phyloP scores from a whole-genome alignment of 2,797 vertebrate species.

The Amphiprion clarkii region DNA sequence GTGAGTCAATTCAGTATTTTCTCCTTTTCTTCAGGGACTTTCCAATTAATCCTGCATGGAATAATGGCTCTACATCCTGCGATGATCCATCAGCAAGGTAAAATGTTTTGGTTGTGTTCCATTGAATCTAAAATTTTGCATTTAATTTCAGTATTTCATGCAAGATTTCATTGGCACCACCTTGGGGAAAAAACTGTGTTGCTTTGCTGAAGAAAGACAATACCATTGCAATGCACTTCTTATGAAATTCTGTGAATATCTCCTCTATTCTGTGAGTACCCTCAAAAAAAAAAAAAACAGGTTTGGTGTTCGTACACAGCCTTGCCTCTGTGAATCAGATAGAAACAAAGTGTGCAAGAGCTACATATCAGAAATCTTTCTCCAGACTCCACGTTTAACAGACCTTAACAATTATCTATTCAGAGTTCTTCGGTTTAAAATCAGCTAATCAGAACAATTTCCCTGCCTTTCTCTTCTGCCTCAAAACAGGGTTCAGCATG shows the following conservation, averaged over 20 bases:
- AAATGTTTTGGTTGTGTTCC: background rate
- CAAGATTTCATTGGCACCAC: background rate
- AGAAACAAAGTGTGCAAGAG: too few relatives aligned
- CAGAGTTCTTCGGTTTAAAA: background rate
- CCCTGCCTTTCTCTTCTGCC: background rate
- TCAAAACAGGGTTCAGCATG: constrained; percentile 49
- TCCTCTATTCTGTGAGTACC: too few relatives aligned
- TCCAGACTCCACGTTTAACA: too few relatives aligned
- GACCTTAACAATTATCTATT: background rate
- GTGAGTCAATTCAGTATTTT: background rate
- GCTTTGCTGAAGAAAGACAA: background rate
- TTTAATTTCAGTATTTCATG: background rate
- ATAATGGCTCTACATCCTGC: constrained; percentile 70
- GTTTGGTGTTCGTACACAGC: too few relatives aligned
- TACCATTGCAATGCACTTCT: too few relatives aligned
- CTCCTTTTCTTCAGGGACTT: constrained; percentile 54
- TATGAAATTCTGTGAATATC: too few relatives aligned
- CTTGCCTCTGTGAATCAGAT: too few relatives aligned
- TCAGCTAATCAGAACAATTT: background rate
- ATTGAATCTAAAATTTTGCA: background rate
- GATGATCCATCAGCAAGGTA: constrained; percentile 57
- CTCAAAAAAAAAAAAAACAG: too few relatives aligned
- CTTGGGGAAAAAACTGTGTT: too few relatives aligned
- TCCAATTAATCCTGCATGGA: constrained; percentile 42
- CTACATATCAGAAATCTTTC: too few relatives aligned